Conservation (phyloP, 2,797 vertebrate species). For the Hoplostethus mediterraneus region DNA sequence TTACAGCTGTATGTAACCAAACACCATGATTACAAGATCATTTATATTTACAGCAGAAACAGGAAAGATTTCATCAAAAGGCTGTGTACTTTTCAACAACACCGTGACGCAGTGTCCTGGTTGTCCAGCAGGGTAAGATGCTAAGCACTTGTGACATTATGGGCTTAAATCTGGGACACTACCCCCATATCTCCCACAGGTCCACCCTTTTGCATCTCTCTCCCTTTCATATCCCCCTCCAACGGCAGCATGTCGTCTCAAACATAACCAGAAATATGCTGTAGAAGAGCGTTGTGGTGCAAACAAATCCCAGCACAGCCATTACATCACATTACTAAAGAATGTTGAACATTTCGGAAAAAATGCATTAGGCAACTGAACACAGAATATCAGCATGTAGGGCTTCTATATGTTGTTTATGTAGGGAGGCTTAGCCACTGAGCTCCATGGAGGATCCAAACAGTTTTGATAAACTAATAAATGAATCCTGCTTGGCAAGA, state of each 20-base stretch:
- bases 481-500: slow-evolving; percentile 31
- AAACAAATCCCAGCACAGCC: background rate
- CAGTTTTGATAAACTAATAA: background rate
- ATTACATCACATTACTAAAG: background rate
- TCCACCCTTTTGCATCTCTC: background rate
- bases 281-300: background rate
- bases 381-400: background rate
- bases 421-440: background rate
- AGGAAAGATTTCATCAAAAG: background rate
- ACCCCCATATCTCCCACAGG: background rate
- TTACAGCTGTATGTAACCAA: no score
- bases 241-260: background rate
- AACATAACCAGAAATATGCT: background rate
- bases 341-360: background rate
- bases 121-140: background rate
- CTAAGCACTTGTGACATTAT: background rate
- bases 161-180: slow-evolving; percentile 8
- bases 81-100: background rate
- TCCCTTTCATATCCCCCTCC: background rate
- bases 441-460: background rate
- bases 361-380: background rate
- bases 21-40: no score
- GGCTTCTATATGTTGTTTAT: no score
- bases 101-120: background rate
- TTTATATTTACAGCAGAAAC: no score